Percentiles rank a stretch among this genome's conserved stretches.
Evolutionary conservation across 2,797 vertebrate species (phyloP).

Genomic region (Siniperca undulata): DNA sequence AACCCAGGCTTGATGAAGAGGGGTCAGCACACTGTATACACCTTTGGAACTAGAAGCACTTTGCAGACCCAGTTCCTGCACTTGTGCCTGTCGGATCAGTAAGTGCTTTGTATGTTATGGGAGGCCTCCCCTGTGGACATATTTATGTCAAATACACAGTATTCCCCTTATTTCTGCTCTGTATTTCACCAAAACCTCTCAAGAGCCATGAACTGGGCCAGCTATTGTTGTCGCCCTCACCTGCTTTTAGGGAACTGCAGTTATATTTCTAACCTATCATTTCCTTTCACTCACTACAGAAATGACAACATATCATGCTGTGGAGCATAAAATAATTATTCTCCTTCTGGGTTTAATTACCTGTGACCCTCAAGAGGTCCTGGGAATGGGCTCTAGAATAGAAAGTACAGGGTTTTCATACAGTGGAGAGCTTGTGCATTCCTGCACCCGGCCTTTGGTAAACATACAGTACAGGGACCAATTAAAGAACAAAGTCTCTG

Average conservation of each 20-base stretch:
- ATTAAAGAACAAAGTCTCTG: constrained; percentile 4
- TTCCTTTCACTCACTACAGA: constrained; percentile 26
- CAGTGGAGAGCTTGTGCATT: constrained; percentile 10
- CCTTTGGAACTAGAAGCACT: constrained; percentile 43
- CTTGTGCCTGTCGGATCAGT: constrained; percentile 26
- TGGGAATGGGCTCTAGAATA: constrained; percentile 5
- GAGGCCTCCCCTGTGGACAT: constrained; percentile 39
- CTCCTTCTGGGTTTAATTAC: constrained; percentile 27
- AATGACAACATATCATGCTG: constrained; percentile 18
- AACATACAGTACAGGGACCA: background rate
- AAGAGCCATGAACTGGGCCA: constrained; percentile 36
- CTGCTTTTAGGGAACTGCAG: constrained; percentile 29
- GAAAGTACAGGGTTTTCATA: constrained; percentile 4
- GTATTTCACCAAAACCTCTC: constrained; percentile 45
- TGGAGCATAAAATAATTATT: background rate
- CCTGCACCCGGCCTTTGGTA: background rate
- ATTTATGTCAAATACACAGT: constrained; percentile 53
- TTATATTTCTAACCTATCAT: constrained; percentile 26
- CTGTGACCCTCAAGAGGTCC: background rate
- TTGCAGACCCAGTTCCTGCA: constrained; percentile 39
- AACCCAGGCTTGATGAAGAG: constrained; percentile 27
- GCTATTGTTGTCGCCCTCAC: constrained; percentile 30
- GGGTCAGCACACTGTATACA: constrained; percentile 18
- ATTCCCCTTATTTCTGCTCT: constrained; percentile 35
- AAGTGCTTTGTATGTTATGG: constrained; percentile 51